phyloP scores from a whole-genome alignment of 2,888 invertebrate genomes.

The Bugulina stolonifera region DNA sequence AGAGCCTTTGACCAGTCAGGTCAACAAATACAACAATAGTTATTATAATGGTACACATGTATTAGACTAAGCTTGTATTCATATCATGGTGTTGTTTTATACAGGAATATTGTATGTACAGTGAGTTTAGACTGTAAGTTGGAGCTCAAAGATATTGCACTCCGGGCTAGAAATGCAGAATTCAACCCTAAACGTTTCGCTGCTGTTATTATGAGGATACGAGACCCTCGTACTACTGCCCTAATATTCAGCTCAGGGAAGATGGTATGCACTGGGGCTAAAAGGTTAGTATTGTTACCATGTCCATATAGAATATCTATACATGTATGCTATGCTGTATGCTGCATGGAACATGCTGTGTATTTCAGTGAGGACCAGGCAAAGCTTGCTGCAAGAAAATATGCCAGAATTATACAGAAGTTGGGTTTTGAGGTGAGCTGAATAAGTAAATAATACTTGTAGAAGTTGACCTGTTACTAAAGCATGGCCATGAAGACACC shows the following conservation, averaged over 20 bases:
- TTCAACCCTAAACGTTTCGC: conserved; percentile 99
- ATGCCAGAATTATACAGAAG: conserved; percentile 75
- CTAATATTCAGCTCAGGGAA: conserved; percentile 77
- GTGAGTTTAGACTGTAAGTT: conserved; percentile 88
- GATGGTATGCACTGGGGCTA: conserved; percentile 82
- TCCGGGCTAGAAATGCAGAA: conserved; percentile 96
- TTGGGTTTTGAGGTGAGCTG: conserved; percentile 66
- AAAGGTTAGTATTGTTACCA: conserved; percentile 55
- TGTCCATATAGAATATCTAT: too few species aligned
- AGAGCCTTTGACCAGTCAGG: too few species aligned
- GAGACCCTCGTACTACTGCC: conserved; percentile 75
- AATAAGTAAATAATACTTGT: too few species aligned
- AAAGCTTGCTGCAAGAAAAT: conserved; percentile 71
- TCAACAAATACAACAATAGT: too few species aligned
- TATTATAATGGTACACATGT: too few species aligned
- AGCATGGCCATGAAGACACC: too few species aligned
- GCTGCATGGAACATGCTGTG: too few species aligned
- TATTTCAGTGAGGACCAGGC: conserved; percentile 66
- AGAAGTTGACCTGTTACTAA: too few species aligned
- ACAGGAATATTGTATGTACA: conserved; percentile 94
- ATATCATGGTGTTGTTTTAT: too few species aligned
- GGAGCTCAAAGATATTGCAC: conserved; percentile 91
- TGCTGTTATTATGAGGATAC: conserved; percentile 90
- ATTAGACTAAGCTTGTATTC: too few species aligned
- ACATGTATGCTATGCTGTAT: too few species aligned